Percentiles rank a stretch among this genome's conserved stretches.
phyloP scores from a whole-genome alignment of 2,888 invertebrate genomes.

The Lysandra coridon region DNA sequence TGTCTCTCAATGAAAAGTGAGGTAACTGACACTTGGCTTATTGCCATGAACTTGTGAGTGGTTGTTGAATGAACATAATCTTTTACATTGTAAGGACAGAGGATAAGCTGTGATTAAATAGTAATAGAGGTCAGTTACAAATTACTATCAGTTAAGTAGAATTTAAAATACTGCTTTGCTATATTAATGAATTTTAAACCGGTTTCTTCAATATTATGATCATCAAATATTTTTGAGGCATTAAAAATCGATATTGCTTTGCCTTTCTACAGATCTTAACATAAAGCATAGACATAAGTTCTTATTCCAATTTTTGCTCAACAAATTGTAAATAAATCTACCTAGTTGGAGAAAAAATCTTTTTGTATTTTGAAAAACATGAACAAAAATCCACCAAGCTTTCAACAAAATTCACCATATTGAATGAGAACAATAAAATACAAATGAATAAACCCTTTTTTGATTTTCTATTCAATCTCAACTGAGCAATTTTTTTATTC shows the following conservation, averaged over 20 bases:
- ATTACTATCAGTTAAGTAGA: too few species aligned
- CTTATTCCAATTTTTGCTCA: too few species aligned
- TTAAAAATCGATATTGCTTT: too few species aligned
- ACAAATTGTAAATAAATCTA: neutral
- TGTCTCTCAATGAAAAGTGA: constrained; percentile 1
- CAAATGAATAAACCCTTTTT: neutral
- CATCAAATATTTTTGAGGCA: too few species aligned
- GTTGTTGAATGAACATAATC: constrained; percentile 7
- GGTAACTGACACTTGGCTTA: constrained; percentile 21
- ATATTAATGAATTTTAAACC: too few species aligned
- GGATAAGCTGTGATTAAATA: neutral
- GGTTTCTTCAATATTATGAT: too few species aligned
- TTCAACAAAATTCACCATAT: neutral
- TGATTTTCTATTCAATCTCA: neutral
- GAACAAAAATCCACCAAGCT: neutral
- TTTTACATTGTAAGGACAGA: constrained; percentile 12
- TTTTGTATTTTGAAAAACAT: neutral
- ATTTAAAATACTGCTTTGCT: too few species aligned
- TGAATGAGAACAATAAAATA: neutral
- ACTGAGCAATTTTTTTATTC: neutral
- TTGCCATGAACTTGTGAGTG: constrained; percentile 15
- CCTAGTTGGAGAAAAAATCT: neutral
- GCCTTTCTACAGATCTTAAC: too few species aligned
- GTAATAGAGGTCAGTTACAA: neutral
- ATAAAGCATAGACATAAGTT: too few species aligned